Base-by-base conservation (phyloP, 2,888 invertebrate genomes). In the Eristalis pertinax region DNA sequence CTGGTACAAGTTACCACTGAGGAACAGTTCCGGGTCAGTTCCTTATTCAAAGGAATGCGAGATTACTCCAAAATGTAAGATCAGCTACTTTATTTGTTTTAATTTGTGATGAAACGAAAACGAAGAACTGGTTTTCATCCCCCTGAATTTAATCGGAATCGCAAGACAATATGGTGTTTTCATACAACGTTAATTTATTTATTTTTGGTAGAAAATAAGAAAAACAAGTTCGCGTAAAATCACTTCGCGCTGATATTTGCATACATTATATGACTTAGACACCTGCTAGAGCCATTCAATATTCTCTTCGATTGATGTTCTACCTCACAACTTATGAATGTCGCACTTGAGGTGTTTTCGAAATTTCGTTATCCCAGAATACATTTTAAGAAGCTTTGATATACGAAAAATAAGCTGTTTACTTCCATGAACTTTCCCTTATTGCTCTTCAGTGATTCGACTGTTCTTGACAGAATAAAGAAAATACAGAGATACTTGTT, bases 371-470 rank as follows among this genome's bases (percentile, higher is more conserved):
- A 38, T 38, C 35, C 35, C 10, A 50, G 19, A 50, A 50, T n/a
- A n/a, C 8, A 19, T 3, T 7, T 19, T 50, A 50, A 50, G 50
- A 5, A 50, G 50, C 50, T 50, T 50, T 19, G 10, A 22, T 8
- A 50, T n/a, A 22, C 8, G 19, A 50, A n/a, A 19, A n/a, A 19
- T 19, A 8, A 19, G 7, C 50, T 19, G 15, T 60, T 60, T 60
- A 1, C 26, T 60, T 13, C 13, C 29, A 60, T 62, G 26, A 62
- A 67, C 63, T 78, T 78, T 72, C 72, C 60, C 72, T 78, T 58
- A 79, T 65, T 67, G 41, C 22, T 64, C 41, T 58, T 38, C 41
- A 38, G 41, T 50, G 67, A 65, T 56, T 60, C 41, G 73, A 29
- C 65, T 60, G 69, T 70, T 70, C 43, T 78, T 38, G 24, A 7